A percentile compares a stretch with the other conserved stretches of the same genome.
These are phyloP conservation scores for Aspidoscelis tigris DNA, from an alignment of 2,113 vertebrate species.

Conservation along the genomic window DNA sequence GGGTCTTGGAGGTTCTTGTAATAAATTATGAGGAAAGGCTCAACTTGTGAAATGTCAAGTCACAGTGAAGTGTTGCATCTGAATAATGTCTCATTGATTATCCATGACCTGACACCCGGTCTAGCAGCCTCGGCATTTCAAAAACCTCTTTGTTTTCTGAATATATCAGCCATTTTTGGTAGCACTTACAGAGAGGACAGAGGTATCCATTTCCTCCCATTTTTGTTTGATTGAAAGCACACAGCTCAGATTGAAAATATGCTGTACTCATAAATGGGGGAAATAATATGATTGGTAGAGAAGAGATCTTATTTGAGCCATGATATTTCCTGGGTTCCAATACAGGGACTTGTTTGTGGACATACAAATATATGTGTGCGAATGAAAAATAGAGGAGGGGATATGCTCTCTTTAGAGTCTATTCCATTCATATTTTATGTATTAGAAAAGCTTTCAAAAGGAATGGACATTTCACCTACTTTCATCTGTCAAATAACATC, in stretches of 20 bases:
- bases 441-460: not conserved
- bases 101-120: conserved; percentile 17
- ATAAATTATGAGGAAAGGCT: conserved; percentile 22
- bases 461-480: not conserved
- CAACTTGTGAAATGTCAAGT: conserved; percentile 20
- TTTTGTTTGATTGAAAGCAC: not conserved
- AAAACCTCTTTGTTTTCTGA: not conserved
- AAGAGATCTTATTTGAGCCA: not conserved
- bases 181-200: too few relatives aligned
- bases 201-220: not conserved
- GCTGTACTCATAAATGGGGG: not conserved
- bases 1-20: conserved; percentile 18
- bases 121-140: conserved; percentile 21
- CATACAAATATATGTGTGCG: too few relatives aligned
- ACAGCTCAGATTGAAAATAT: not conserved
- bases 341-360: too few relatives aligned
- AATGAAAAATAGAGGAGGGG: too few relatives aligned
- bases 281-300: not conserved
- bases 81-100: conserved; percentile 16
- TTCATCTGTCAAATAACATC: not conserved
- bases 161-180: not conserved
- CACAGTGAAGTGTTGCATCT: conserved; percentile 18
- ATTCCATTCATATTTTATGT: not conserved
- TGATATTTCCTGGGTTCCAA: not conserved
- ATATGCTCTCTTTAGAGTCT: not conserved